phyloP scores from a whole-genome alignment of 1,140 invertebrate genomes.

The Dendroctonus valens region DNA sequence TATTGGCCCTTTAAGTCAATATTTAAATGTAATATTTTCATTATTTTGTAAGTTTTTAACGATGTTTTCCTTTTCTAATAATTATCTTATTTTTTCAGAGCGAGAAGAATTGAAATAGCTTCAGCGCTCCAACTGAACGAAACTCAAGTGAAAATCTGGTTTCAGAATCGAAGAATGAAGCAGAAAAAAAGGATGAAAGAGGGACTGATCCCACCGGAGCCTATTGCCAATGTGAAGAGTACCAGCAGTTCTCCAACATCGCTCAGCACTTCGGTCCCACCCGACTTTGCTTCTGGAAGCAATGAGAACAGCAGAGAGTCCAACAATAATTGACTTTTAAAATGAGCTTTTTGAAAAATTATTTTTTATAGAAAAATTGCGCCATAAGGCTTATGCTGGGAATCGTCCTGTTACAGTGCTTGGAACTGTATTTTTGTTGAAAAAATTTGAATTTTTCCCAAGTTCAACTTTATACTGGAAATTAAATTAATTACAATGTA shows the following conservation, averaged over 20 bases:
- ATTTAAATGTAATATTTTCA: neutral
- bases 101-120: conserved; percentile 95
- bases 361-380: no score
- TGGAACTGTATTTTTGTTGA: no score
- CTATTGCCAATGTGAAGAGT: conserved; percentile 41
- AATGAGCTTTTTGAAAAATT: no score
- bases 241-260: conserved; percentile 50
- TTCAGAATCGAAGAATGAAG: conserved; percentile 91
- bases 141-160: conserved; percentile 93
- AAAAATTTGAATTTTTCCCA: no score
- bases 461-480: no score
- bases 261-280: conserved; percentile 40
- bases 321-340: conserved; percentile 39
- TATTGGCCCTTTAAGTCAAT: no score
- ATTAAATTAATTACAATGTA: no score
- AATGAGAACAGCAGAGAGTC: conserved; percentile 64
- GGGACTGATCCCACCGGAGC: conserved; percentile 70
- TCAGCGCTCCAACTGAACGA: conserved; percentile 94
- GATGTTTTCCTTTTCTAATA: neutral
- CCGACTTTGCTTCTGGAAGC: conserved; percentile 53
- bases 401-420: no score
- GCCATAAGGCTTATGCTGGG: no score
- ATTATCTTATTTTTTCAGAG: conserved; percentile 53
- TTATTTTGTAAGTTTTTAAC: neutral
- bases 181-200: conserved; percentile 93